Percentiles rank a stretch among this genome's conserved stretches.
phyloP scores from a whole-genome alignment of 2,113 vertebrate genomes.

The Serinus canaria region DNA sequence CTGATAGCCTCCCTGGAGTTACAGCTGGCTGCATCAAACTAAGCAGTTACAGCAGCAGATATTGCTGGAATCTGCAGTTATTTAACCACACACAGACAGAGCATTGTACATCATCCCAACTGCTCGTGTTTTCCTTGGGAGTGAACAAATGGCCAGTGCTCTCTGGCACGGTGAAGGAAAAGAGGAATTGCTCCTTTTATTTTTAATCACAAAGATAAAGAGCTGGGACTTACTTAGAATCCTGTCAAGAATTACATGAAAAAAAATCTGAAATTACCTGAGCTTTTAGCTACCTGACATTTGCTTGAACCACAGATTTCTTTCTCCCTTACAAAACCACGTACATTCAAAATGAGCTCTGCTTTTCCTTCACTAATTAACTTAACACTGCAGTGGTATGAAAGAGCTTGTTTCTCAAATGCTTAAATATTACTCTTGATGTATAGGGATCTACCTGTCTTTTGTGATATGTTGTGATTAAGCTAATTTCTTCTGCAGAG shows the following conservation, averaged over 20 bases:
- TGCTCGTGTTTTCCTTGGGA: not conserved
- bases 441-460: conserved; percentile 14
- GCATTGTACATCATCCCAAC: not conserved
- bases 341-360: not conserved
- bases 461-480: conserved; percentile 11
- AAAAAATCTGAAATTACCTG: not conserved
- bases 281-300: not conserved
- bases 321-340: not conserved
- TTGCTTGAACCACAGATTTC: not conserved
- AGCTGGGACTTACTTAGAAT: not conserved
- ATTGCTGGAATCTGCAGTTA: not conserved
- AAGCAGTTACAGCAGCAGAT: not conserved
- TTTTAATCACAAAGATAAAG: not conserved
- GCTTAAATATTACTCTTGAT: not conserved
- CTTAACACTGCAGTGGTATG: not conserved
- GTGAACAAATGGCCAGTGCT: not conserved
- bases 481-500: conserved; percentile 10
- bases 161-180: not conserved
- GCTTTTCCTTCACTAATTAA: not conserved
- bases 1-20: not conserved
- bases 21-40: not conserved
- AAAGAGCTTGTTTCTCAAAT: not conserved
- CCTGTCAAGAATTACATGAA: not conserved
- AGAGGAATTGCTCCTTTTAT: not conserved
- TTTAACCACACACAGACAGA: not conserved